phyloP scores from a whole-genome alignment of 2,113 vertebrate genomes.

The Micronycteris hirsuta region DNA sequence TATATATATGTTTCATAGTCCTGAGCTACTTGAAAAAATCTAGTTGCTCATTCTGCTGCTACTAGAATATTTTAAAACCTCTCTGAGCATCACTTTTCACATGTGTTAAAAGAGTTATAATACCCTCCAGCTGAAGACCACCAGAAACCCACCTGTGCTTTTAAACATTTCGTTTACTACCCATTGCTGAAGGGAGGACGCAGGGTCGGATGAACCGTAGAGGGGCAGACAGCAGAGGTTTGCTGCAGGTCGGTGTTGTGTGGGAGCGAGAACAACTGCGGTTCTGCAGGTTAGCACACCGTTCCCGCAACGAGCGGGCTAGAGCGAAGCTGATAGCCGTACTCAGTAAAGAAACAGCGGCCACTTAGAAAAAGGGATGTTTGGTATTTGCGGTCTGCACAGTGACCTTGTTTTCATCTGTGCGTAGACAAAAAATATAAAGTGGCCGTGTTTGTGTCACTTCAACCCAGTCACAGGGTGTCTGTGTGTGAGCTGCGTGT shows the following conservation, averaged over 20 bases:
- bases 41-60: neutral
- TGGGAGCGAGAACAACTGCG: neutral
- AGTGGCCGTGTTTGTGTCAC: neutral
- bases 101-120: neutral
- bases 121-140: neutral
- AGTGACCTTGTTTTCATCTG: neutral
- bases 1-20: no score
- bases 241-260: neutral
- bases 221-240: neutral
- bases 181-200: neutral
- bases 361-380: neutral
- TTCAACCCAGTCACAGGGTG: no score
- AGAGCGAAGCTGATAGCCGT: neutral
- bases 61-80: neutral
- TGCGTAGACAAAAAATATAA: neutral
- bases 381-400: neutral
- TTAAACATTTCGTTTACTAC: neutral
- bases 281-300: neutral
- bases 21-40: neutral
- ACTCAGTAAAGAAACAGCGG: neutral
- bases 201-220: neutral
- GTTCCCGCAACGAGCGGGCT: neutral
- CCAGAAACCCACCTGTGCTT: neutral
- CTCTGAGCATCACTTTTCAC: neutral
- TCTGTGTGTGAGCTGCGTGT: neutral